phyloP scores from a whole-genome alignment of 2,113 vertebrate species.

The Lophius piscatorius region DNA sequence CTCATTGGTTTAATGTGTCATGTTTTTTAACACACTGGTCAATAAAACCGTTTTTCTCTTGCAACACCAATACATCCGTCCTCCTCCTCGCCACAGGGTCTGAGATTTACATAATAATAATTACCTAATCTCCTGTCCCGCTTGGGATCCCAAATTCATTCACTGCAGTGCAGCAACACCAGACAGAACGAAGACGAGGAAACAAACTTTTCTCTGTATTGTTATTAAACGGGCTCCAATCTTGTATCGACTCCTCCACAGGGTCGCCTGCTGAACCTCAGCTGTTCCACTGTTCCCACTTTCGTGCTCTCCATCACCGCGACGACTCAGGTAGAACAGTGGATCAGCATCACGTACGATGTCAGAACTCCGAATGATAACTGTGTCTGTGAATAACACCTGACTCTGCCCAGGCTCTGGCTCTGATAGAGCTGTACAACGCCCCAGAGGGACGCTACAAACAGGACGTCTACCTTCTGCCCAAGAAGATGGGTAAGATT shows the following conservation, averaged over 20 bases:
- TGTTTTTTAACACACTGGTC: too few relatives aligned
- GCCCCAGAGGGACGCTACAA: conserved; percentile 96
- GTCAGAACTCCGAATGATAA: too few relatives aligned
- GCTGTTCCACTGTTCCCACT: conserved; percentile 97
- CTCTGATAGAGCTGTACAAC: conserved; percentile 95
- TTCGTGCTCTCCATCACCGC: conserved; percentile 97
- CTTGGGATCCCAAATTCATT: not conserved
- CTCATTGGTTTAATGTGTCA: too few relatives aligned
- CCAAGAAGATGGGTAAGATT: conserved; percentile 95
- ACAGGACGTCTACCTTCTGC: conserved; percentile 94
- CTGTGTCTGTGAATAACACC: conserved; percentile 6
- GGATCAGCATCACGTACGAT: too few relatives aligned
- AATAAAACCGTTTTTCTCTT: too few relatives aligned
- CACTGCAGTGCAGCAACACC: conserved; percentile 25
- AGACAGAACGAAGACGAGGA: too few relatives aligned
- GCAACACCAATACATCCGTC: too few relatives aligned
- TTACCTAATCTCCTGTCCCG: conserved; percentile 4
- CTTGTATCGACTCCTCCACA: conserved; percentile 38
- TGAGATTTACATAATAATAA: conserved; percentile 11
- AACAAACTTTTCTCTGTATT: too few relatives aligned
- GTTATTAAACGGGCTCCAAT: too few relatives aligned
- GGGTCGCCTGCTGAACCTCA: conserved; percentile 92
- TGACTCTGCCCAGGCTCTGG: conserved; percentile 83
- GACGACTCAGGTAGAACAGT: conserved; percentile 96
- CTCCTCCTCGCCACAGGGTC: too few relatives aligned